phyloP scores from a whole-genome alignment of 2,797 vertebrate species.

The Sebastes elongatus region DNA sequence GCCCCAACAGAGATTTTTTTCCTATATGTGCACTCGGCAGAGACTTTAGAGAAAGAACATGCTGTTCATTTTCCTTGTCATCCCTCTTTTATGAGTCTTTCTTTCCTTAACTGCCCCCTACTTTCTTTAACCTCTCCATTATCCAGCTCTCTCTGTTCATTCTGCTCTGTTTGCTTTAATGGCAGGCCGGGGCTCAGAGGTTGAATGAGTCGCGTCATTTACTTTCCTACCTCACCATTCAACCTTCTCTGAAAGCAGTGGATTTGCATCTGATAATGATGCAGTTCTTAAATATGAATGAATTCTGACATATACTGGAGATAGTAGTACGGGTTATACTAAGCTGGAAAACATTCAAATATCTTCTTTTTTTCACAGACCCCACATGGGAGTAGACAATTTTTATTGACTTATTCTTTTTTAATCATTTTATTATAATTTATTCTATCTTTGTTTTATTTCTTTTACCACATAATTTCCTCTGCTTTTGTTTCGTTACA shows the following conservation, averaged over 20 bases:
- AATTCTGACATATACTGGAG: neutral
- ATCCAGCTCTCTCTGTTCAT: constrained; percentile 27
- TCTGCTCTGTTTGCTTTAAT: constrained; percentile 47
- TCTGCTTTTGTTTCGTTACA: neutral
- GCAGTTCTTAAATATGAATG: neutral
- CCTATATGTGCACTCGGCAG: constrained; percentile 26
- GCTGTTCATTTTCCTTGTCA: constrained; percentile 10
- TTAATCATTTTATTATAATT: neutral
- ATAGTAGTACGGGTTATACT: neutral
- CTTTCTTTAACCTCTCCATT: constrained; percentile 30
- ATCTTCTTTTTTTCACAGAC: neutral
- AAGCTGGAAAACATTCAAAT: neutral
- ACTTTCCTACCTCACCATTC: neutral
- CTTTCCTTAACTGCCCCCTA: neutral
- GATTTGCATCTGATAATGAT: neutral
- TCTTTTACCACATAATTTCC: neutral
- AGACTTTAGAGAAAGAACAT: constrained; percentile 2
- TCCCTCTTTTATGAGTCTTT: constrained; percentile 7
- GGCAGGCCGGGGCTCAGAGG: neutral
- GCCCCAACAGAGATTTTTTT: constrained; percentile 12
- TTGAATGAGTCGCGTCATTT: neutral
- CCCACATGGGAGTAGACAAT: neutral
- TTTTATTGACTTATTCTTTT: constrained; percentile 1
- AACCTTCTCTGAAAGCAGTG: constrained; percentile 1
- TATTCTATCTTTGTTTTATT: neutral